These are phyloP conservation scores for Drosophila tani DNA, from an alignment of 1,140 invertebrate genomes.

Conservation along the genomic window DNA sequence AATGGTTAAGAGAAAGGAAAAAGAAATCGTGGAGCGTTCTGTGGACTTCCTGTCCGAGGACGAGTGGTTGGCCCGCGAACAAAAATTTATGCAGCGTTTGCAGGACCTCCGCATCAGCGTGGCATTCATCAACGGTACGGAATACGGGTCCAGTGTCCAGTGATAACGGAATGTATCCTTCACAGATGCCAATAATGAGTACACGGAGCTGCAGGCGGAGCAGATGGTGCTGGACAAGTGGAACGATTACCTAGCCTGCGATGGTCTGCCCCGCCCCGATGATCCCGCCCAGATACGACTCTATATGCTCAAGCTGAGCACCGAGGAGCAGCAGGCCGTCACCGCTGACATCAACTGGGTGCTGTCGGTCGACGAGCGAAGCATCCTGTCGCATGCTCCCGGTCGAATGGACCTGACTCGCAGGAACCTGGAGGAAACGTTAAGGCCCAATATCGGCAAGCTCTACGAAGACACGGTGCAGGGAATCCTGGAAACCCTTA, in stretches of 20 bases:
- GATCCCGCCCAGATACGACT: constrained; percentile 55
- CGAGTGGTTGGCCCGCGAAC: constrained; percentile 40
- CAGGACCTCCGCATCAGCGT: constrained; percentile 48
- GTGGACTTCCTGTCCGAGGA: constrained; percentile 23
- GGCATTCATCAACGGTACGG: constrained; percentile 43
- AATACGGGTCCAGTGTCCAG: background rate
- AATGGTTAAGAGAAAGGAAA: constrained; percentile 12
- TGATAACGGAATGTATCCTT: background rate
- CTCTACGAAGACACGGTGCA: constrained; percentile 43
- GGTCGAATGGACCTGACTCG: constrained; percentile 43
- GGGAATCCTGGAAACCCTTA: constrained; percentile 28
- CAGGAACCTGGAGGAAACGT: constrained; percentile 7
- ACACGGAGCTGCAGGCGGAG: constrained; percentile 16
- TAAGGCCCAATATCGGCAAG: constrained; percentile 49
- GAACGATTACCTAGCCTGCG: constrained; percentile 60
- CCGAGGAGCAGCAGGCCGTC: constrained; percentile 23
- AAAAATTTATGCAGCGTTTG: constrained; percentile 47
- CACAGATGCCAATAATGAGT: constrained; percentile 40
- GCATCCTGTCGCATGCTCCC: constrained; percentile 44
- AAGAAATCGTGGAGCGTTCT: background rate
- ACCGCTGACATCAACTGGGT: constrained; percentile 42
- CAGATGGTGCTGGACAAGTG: constrained; percentile 37
- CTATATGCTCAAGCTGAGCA: constrained; percentile 42
- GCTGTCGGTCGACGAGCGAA: constrained; percentile 49
- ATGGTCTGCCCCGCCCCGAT: constrained; percentile 58